These are phyloP conservation scores for Vulpes vulpes DNA, from an alignment of 2,113 vertebrate genomes.

Conservation along the genomic window DNA sequence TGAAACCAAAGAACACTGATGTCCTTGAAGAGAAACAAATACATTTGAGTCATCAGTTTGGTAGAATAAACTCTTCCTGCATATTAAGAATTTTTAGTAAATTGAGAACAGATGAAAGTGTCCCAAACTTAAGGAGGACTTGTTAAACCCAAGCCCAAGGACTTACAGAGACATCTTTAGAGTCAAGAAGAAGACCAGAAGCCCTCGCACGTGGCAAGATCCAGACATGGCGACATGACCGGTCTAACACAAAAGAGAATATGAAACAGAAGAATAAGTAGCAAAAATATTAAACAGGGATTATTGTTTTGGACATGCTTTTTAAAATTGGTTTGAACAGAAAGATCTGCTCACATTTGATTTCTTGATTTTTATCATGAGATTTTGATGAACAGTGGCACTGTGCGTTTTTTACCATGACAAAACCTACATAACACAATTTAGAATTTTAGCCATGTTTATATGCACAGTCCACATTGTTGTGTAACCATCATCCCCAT, in stretches of 20 bases:
- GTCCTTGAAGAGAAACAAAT: conserved; percentile 24
- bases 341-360: neutral
- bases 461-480: neutral
- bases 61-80: neutral
- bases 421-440: neutral
- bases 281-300: neutral
- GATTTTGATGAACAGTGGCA: neutral
- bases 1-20: neutral
- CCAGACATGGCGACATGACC: neutral
- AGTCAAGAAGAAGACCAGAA: neutral
- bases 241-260: neutral
- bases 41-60: neutral
- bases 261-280: neutral
- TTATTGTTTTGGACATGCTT: neutral
- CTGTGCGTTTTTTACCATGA: neutral
- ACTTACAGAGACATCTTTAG: neutral
- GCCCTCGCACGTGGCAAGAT: neutral
- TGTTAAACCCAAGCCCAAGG: neutral
- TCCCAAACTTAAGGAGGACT: neutral
- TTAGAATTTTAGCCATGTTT: neutral
- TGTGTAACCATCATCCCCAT: neutral
- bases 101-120: neutral
- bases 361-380: conserved; percentile 13
- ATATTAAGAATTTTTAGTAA: neutral
- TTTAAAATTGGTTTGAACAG: neutral